Evolutionary conservation across 2,888 invertebrate species (phyloP).

Genomic region (Chouioia cunea): DNA sequence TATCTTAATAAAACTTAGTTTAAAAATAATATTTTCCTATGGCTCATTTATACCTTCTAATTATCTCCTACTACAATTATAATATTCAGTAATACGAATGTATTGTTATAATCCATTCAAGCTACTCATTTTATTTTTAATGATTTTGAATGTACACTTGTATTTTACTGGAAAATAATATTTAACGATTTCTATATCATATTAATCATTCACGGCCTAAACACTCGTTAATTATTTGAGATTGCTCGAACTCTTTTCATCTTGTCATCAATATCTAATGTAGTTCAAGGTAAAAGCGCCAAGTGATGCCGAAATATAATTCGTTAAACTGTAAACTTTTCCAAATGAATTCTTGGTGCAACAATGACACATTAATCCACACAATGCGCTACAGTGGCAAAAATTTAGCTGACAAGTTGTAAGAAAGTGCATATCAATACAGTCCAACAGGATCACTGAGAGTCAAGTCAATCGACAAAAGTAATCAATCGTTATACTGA

Average conservation of each 20-base stretch:
- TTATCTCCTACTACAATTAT: too few relatives aligned
- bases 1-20: constrained; percentile 9
- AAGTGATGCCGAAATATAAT: not conserved
- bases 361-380: not conserved
- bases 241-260: too few relatives aligned
- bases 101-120: too few relatives aligned
- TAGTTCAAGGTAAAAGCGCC: constrained; percentile 18
- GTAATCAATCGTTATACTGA: not conserved
- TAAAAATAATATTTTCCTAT: not conserved
- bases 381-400: constrained; percentile 29
- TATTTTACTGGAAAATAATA: too few relatives aligned
- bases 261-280: not conserved
- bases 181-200: too few relatives aligned
- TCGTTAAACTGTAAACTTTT: not conserved
- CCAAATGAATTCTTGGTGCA: not conserved
- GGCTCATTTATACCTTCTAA: too few relatives aligned
- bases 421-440: not conserved
- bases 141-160: too few relatives aligned
- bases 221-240: too few relatives aligned
- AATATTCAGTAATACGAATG: too few relatives aligned
- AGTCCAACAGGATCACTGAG: not conserved
- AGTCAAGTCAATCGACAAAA: not conserved
- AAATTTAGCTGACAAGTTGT: not conserved
- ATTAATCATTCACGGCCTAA: too few relatives aligned
- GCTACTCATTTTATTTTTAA: too few relatives aligned